Base-by-base conservation (phyloP, 2,888 invertebrate species). In the Xanthia icteritia region DNA sequence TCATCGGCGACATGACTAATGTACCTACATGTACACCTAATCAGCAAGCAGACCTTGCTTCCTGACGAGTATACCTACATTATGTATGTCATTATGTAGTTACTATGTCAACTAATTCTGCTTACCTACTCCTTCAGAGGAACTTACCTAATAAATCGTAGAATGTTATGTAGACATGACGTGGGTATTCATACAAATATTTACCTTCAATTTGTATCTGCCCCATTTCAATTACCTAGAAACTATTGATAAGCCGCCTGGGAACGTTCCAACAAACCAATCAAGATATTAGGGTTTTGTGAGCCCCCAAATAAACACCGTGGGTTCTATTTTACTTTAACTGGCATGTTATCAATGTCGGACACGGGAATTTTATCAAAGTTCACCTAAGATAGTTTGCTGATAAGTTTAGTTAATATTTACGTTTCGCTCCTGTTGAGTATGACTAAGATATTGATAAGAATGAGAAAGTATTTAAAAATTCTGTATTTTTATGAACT, bases 371-470 rank as follows among this genome's bases (percentile, higher is more conserved):
- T 77, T 56, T 80, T 83, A 83, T 81, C 80, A 11, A 54, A 39
- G 65, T 78, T 77, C 60, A 77, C 78, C 65, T 71, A 67, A 78
- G 76, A 71, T 63, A 45, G 51, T 42, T 66, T 45, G 51, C 70
- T 78, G 83, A 81, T 81, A 83, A 81, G 56, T 4, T 42, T 31
- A 27, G 61, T 67, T 70, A 81, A 81, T 81, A 83, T 81, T 81
- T 77, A 78, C 48, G 8, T 56, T 66, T 15, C 11, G 4, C 20
- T 39, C 64, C 42, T 67, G 31, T 68, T 63, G 51, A 11, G 23
- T 23, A 31, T 48, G 51, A 42, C 54, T 65, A 36, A 48, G 31
- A 61, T 45, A 68, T 68, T 48, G 58, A 82, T 82, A 76, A 79
- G 39, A 63, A 5, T 36, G 51, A 31, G 15, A 58, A 42, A 51